These are phyloP conservation scores for Pseudoatta argentina DNA, from an alignment of 1,140 invertebrate species.

Conservation along the genomic window DNA sequence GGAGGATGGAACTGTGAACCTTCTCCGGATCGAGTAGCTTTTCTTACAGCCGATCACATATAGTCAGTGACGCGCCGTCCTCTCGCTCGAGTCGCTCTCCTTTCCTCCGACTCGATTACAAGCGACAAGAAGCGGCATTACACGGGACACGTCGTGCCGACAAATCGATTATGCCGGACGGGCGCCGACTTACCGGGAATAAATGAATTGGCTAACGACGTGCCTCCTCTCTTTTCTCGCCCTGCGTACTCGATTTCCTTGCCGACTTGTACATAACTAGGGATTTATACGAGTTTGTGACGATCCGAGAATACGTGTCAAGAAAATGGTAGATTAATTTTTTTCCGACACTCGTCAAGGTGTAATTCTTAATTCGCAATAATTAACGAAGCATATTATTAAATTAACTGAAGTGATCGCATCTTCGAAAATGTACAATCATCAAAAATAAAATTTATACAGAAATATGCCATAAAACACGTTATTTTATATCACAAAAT, in stretches of 20 bases:
- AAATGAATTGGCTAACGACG: conserved; percentile 83
- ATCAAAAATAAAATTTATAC: not conserved
- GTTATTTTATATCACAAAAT: not conserved
- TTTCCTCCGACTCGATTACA: conserved; percentile 81
- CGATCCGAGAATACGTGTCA: conserved; percentile 7
- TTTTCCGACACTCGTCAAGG: not conserved
- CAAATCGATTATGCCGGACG: conserved; percentile 84
- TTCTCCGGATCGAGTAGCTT: conserved; percentile 76
- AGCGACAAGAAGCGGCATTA: conserved; percentile 82
- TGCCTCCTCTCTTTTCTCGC: conserved; percentile 71
- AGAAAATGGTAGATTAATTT: conserved; percentile 17
- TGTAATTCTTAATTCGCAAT: not conserved
- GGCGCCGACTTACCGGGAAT: conserved; percentile 80
- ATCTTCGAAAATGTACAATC: not conserved
- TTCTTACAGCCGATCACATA: conserved; percentile 80
- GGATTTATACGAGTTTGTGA: conserved; percentile 23
- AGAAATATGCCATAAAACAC: not conserved
- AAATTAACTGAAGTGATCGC: not conserved
- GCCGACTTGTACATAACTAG: not conserved
- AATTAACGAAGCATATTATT: not conserved
- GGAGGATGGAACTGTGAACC: conserved; percentile 68
- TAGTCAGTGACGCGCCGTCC: conserved; percentile 80
- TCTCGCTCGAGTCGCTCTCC: conserved; percentile 72
- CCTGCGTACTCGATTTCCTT: conserved; percentile 23
- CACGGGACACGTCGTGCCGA: conserved; percentile 83